A percentile compares a stretch with the other conserved stretches of the same genome.
phyloP scores from a whole-genome alignment of 2,888 invertebrate genomes.

The Macaria notata region DNA sequence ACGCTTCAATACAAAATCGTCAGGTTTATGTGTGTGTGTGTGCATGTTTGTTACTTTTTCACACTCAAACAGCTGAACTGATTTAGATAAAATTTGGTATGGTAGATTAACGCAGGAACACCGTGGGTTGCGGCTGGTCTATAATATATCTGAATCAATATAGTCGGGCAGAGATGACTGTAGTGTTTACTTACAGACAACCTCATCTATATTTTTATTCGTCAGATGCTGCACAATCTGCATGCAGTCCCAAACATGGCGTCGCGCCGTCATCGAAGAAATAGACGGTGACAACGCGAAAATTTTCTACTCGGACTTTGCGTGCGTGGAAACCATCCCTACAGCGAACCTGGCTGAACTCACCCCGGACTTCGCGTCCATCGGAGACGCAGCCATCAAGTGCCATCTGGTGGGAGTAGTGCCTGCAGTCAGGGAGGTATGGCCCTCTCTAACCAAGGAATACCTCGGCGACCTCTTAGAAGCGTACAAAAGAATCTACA shows the following conservation, averaged over 20 bases:
- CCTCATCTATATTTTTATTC: too few relatives aligned
- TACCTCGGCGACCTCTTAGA: constrained; percentile 80
- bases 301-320: constrained; percentile 87
- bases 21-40: too few relatives aligned
- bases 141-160: too few relatives aligned
- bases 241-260: constrained; percentile 82
- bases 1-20: too few relatives aligned
- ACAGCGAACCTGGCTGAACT: constrained; percentile 75
- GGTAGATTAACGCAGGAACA: too few relatives aligned
- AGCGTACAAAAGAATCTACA: constrained; percentile 74
- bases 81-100: too few relatives aligned
- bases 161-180: too few relatives aligned
- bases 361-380: constrained; percentile 67
- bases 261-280: constrained; percentile 79
- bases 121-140: too few relatives aligned
- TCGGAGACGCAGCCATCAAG: constrained; percentile 83
- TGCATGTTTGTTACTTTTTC: too few relatives aligned
- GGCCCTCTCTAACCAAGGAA: constrained; percentile 84
- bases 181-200: too few relatives aligned
- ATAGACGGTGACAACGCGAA: constrained; percentile 60
- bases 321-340: constrained; percentile 74
- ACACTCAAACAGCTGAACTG: too few relatives aligned
- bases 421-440: constrained; percentile 85
- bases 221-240: constrained; percentile 65
- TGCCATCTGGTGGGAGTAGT: constrained; percentile 87